phyloP scores from a whole-genome alignment of 1,140 invertebrate species.

The Venustaconcha ellipsiformis region DNA sequence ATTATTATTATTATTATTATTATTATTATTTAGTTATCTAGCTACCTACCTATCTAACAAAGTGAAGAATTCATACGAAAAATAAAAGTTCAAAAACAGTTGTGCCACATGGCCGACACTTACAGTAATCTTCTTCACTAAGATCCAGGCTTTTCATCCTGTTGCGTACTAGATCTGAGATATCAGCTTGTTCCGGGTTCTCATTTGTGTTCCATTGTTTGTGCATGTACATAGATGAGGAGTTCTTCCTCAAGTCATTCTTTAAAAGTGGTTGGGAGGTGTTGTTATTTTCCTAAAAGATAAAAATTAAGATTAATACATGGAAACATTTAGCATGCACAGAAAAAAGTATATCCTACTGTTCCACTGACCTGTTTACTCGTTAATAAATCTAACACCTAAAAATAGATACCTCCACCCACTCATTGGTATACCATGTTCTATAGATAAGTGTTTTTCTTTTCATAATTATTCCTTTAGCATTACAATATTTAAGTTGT shows the following conservation, averaged over 20 bases:
- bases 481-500: no score
- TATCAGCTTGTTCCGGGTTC: slow-evolving; percentile 25
- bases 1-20: no score
- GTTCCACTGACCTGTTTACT: not conserved
- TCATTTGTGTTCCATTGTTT: slow-evolving; percentile 10
- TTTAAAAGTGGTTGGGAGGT: not conserved
- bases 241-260: not conserved
- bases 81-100: not conserved
- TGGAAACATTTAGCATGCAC: not conserved
- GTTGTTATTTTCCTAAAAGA: not conserved
- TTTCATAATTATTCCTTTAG: no score
- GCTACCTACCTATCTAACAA: slow-evolving; percentile 5
- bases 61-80: not conserved
- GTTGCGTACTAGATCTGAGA: slow-evolving; percentile 34
- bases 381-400: no score
- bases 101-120: slow-evolving; percentile 9
- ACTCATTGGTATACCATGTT: no score
- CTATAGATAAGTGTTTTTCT: no score
- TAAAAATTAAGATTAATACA: not conserved
- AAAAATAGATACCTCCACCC: no score
- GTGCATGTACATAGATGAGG: not conserved
- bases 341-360: not conserved
- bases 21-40: slow-evolving; percentile 1
- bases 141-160: slow-evolving; percentile 36
- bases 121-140: slow-evolving; percentile 37